phyloP scores from a whole-genome alignment of 2,113 vertebrate species.

The Oreochromis niloticus region DNA sequence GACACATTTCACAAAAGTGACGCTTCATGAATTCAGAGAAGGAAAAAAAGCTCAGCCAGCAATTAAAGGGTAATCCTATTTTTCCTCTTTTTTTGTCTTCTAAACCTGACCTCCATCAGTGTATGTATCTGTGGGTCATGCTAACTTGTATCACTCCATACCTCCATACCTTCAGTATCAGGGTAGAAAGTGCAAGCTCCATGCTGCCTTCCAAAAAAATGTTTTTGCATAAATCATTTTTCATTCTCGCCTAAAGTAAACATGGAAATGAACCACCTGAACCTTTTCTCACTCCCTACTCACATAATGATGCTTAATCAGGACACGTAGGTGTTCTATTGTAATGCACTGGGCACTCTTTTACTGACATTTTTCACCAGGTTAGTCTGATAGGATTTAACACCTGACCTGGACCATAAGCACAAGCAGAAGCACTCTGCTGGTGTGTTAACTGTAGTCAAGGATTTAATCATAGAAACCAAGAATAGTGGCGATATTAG shows the following conservation, averaged over 20 bases:
- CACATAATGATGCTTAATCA: neutral
- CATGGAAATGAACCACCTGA: fast-evolving
- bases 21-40: neutral
- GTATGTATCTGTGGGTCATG: neutral
- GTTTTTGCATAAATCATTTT: neutral
- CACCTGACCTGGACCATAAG: neutral
- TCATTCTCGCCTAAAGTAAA: neutral
- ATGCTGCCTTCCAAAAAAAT: fast-evolving
- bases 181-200: neutral
- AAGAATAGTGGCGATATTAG: neutral
- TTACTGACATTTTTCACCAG: neutral
- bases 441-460: neutral
- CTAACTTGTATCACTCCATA: neutral
- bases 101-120: neutral
- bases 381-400: neutral
- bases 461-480: fast-evolving
- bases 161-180: neutral
- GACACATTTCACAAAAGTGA: neutral
- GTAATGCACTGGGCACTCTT: fast-evolving
- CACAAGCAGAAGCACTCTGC: neutral
- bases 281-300: neutral
- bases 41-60: neutral
- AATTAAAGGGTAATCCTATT: neutral
- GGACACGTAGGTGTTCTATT: neutral
- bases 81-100: neutral